Base-by-base conservation (phyloP, 2,888 invertebrate species). In the Xestia c-nigrum region DNA sequence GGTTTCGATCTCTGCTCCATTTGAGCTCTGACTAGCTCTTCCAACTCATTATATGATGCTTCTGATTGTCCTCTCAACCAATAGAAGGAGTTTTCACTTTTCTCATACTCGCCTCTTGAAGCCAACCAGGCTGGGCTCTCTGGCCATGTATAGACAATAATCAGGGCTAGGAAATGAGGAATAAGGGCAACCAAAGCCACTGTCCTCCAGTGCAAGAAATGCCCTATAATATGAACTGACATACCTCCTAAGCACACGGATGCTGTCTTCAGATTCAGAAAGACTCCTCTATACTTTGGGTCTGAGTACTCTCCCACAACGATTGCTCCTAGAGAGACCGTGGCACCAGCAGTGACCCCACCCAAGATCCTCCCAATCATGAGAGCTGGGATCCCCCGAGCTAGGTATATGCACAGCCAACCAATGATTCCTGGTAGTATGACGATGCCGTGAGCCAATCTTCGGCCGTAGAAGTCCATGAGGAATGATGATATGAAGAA, bases 41-140 rank as follows among this genome's bases (percentile, higher is more conserved):
- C 83, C 0, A 95, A 75, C 84, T 93, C 93, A 66, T 81, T 82
- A 31, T 69, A 75, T 0, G 91, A 83, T 7, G 86, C 70, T 31
- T 87, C 86, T 21, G 78, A 76, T 10, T 90, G 85, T 24, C 97
- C 97, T 80, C 97, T 93, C 66, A 97, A 94, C 93, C 96, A 97
- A 57, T 94, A 93, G 50, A 97, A 97, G 0, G 97, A 92, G 14
- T 92, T 85, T 78, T 96, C 94, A 0, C 97, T 97, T 74, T 96
- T 94, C 1, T 93, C 92, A 0, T 92, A 91, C 6, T 93, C 92
- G 0, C 95, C 95, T 81, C 80, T 89, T 0, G 87, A 94, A 0
- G 97, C 94, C 63, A 98, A 88, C 97, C 97, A 98, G 4, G 95
- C 93, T 0, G 97, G 97, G 24, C 97, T 97, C 91, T 98, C 98